These are phyloP conservation scores for Drosophila niveifrons DNA, from an alignment of 2,888 invertebrate species.

Conservation along the genomic window DNA sequence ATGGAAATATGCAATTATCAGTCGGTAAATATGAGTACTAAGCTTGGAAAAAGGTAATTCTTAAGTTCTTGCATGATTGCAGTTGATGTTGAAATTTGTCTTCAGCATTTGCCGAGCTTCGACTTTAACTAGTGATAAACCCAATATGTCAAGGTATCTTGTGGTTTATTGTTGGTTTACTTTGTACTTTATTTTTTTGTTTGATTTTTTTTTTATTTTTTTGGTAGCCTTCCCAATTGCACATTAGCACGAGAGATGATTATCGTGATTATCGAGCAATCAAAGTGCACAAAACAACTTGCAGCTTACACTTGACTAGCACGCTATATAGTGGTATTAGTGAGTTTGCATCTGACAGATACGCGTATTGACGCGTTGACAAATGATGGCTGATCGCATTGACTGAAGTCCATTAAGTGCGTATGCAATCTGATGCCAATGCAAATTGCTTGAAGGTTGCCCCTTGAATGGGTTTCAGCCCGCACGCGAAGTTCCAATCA, in stretches of 20 bases:
- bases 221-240: constrained; percentile 37
- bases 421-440: constrained; percentile 39
- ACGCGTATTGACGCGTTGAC: constrained; percentile 45
- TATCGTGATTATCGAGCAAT: constrained; percentile 59
- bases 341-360: constrained; percentile 39
- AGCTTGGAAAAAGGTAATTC: constrained; percentile 25
- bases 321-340: constrained; percentile 51
- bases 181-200: not conserved
- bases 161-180: constrained; percentile 34
- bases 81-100: constrained; percentile 44
- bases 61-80: constrained; percentile 34
- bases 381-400: constrained; percentile 37
- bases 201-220: constrained; percentile 15
- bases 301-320: constrained; percentile 42
- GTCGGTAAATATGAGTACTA: constrained; percentile 32
- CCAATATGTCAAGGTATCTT: constrained; percentile 65
- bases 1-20: constrained; percentile 45
- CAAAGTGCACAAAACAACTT: constrained; percentile 36
- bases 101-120: constrained; percentile 22
- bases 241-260: constrained; percentile 56
- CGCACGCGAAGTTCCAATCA: constrained; percentile 34
- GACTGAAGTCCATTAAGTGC: constrained; percentile 41
- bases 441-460: constrained; percentile 52
- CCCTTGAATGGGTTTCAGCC: constrained; percentile 23
- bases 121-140: constrained; percentile 25